These are phyloP conservation scores for Stenurella melanura DNA, from an alignment of 2,888 invertebrate species.

Conservation along the genomic window DNA sequence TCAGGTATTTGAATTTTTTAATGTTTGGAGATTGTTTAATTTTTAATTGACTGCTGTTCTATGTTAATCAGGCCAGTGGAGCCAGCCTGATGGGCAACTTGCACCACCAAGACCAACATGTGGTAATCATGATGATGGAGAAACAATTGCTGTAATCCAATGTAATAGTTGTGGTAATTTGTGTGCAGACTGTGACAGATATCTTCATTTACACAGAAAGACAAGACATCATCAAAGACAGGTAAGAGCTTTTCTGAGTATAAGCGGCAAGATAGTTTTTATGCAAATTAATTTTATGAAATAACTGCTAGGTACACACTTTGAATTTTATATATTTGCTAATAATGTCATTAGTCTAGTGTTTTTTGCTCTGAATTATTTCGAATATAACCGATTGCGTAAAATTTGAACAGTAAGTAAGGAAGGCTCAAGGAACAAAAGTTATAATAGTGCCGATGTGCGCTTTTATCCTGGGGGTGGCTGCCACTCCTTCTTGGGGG, in stretches of 20 bases:
- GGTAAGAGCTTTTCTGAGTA: conserved; percentile 73
- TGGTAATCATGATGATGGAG: conserved; percentile 96
- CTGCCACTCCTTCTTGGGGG: too few species aligned
- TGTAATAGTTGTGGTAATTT: conserved; percentile 94
- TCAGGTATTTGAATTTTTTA: conserved; percentile 71
- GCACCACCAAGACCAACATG: conserved; percentile 86
- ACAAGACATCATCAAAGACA: conserved; percentile 91
- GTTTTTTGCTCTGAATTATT: too few species aligned
- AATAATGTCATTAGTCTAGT: too few species aligned
- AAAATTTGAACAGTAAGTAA: too few species aligned
- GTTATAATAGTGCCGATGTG: too few species aligned
- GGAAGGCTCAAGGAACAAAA: too few species aligned
- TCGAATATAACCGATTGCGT: too few species aligned
- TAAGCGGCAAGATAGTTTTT: too few species aligned
- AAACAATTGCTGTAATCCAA: conserved; percentile 93
- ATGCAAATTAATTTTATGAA: too few species aligned
- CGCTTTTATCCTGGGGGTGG: too few species aligned
- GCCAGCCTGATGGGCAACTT: conserved; percentile 77
- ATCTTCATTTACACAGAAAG: conserved; percentile 92
- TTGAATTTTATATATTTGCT: too few species aligned
- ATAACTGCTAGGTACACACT: too few species aligned
- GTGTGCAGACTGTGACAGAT: conserved; percentile 97
- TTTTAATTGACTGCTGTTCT: not conserved
- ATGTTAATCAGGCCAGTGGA: conserved; percentile 83
- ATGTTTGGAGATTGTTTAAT: not conserved